Evolutionary conservation across 1,140 invertebrate genomes (phyloP), one percentile per base, ranked within the genome.

Genomic region (Drosophila hydei): DNA sequence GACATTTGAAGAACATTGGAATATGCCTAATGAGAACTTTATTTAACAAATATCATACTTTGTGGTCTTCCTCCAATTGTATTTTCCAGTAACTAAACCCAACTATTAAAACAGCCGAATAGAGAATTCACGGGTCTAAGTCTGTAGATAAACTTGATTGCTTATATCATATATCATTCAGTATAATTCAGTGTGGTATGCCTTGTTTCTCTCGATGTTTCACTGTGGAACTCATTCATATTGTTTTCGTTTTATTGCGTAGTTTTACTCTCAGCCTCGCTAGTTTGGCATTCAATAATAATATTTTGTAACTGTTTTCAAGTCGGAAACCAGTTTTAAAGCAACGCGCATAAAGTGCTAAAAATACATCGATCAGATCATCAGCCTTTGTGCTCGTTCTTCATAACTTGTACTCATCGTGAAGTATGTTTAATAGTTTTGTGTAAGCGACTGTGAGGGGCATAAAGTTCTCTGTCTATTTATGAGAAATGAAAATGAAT

Each of bases 231-330:
- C 40, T 45, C 33, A 76, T 72, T 62, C 60, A 80, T 69, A 27
- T 52, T 81, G 60, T 56, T 68, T 59, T 12, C 43, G 48, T 21
- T 79, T 63, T 77, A 51, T 79, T 72, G 60, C 71, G 67, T 77
- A 74, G 69, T 75, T 78, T 69, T 64, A 45, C 47, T 27, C 2
- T 6, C 43, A 11, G 18, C 2, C 18, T 30, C 36, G 43, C 30
- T 56, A 48, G 63, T 58, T 63, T 77, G 56, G 50, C 64, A 81
- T 74, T 85, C 70, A 73, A 70, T 74, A 55, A 65, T 55, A 72
- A 70, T 79, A 72, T 60, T 61, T 74, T 67, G 74, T 81, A 88
- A 87, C 81, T 87, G 81, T 87, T 87, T 69, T 70, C 38, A 47
- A 47, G 56, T 77, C 45, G 48, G 18, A 72, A 87, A 87, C 81